Conservation (phyloP, 2,113 vertebrate genomes). For the Stomatorhinus ivindoensis region DNA sequence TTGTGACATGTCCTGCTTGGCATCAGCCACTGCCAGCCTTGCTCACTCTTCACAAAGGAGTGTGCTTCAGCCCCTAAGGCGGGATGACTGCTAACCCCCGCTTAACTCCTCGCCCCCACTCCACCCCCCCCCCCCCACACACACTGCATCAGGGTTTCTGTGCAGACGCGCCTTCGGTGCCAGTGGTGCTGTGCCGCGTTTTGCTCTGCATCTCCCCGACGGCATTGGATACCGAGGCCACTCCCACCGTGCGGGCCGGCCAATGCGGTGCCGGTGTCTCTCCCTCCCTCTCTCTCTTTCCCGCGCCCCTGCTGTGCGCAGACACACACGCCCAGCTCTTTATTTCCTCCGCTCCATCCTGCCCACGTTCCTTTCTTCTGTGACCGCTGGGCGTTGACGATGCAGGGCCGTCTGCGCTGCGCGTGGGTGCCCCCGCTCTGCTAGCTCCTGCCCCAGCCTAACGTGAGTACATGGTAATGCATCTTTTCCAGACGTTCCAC, state of each 20-base stretch:
- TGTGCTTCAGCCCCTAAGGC: slow-evolving; percentile 47
- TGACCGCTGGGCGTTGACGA: slow-evolving; percentile 41
- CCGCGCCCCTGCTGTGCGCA: slow-evolving; percentile 22
- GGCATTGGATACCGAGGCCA: slow-evolving; percentile 41
- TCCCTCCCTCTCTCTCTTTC: slow-evolving; percentile 38
- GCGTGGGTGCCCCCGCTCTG: slow-evolving; percentile 46
- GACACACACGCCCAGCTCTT: slow-evolving; percentile 56
- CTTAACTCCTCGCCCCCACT: slow-evolving; percentile 24
- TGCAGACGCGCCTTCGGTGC: slow-evolving; percentile 22
- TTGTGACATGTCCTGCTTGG: not conserved
- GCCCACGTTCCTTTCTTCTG: slow-evolving; percentile 25
- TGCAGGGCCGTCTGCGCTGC: slow-evolving; percentile 33
- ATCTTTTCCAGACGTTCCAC: not conserved
- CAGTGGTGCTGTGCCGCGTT: slow-evolving; percentile 26
- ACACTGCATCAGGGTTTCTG: slow-evolving; percentile 44
- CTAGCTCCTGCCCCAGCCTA: slow-evolving; percentile 36
- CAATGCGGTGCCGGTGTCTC: slow-evolving; percentile 33
- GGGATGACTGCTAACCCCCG: slow-evolving; percentile 15
- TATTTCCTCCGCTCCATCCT: slow-evolving; percentile 38
- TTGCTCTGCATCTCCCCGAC: not conserved
- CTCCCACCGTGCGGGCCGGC: slow-evolving; percentile 32
- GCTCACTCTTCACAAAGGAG: slow-evolving; percentile 14
- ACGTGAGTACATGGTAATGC: slow-evolving; percentile 53
- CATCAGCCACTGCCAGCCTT: not conserved
- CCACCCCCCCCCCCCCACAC: slow-evolving; percentile 34